A percentile compares a stretch with the other conserved stretches of the same genome.
These are phyloP conservation scores for Aquatica leii DNA, from an alignment of 2,888 invertebrate species.

Conservation along the genomic window DNA sequence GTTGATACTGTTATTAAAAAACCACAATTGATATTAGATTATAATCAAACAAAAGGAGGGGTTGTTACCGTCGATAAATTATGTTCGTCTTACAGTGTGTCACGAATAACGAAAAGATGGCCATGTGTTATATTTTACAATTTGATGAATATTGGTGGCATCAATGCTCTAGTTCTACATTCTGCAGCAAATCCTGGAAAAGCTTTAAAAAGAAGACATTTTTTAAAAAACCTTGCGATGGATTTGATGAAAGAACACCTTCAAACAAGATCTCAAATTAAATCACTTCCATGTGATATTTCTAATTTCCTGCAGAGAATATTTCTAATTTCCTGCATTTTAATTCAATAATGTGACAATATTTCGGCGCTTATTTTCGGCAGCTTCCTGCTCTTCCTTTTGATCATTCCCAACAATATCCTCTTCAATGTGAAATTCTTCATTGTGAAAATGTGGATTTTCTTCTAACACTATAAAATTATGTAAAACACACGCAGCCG, in stretches of 20 bases:
- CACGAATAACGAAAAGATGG: too few species aligned
- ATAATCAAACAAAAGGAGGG: too few species aligned
- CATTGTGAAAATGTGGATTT: not conserved
- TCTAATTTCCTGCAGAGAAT: not conserved
- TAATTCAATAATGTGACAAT: not conserved
- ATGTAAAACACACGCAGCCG: not conserved
- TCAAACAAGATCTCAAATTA: not conserved
- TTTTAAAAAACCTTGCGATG: not conserved
- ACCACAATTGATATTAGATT: too few species aligned
- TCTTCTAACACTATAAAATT: not conserved
- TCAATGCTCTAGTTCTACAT: slow-evolving; percentile 2
- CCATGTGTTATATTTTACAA: too few species aligned
- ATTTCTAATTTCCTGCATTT: not conserved
- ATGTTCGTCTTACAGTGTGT: too few species aligned
- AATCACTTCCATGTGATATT: slow-evolving; percentile 5
- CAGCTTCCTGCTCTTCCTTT: not conserved
- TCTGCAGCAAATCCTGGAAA: slow-evolving; percentile 6
- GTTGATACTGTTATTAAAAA: too few species aligned
- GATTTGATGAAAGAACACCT: slow-evolving; percentile 6
- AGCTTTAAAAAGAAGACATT: too few species aligned
- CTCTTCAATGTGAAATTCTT: not conserved
- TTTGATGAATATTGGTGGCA: slow-evolving; percentile 6
- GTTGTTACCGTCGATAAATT: too few species aligned
- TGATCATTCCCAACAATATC: too few species aligned
- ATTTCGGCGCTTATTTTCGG: too few species aligned